phyloP scores from a whole-genome alignment of 92 coral and sea anemone species.

The Zoanthus solanderi region DNA sequence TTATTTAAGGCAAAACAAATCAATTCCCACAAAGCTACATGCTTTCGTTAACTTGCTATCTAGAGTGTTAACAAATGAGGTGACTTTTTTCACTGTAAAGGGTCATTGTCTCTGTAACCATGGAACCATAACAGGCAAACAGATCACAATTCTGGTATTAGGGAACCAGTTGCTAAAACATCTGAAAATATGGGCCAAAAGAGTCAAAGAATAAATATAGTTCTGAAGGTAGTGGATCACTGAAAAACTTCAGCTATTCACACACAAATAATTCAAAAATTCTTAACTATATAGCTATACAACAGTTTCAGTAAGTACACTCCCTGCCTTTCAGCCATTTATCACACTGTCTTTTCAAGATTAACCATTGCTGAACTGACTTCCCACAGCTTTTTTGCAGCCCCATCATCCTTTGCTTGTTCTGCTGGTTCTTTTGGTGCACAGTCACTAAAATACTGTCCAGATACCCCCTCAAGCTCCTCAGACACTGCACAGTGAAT shows the following conservation, averaged over 20 bases:
- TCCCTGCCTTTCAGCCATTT: neutral
- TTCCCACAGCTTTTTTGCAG: constrained; percentile 88
- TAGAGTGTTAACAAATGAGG: too few species aligned
- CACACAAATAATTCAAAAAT: too few species aligned
- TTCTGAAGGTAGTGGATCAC: constrained; percentile 3
- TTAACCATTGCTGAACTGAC: constrained; percentile 59
- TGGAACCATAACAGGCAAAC: neutral
- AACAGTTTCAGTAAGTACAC: too few species aligned
- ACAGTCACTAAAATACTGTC: constrained; percentile 84
- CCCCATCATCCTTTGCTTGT: constrained; percentile 75
- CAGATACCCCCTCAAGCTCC: constrained; percentile 85
- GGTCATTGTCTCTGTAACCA: neutral
- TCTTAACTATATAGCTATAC: too few species aligned
- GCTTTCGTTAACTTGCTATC: too few species aligned
- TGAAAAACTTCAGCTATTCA: too few species aligned
- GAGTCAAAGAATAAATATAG: neutral
- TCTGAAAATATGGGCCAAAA: constrained; percentile 1
- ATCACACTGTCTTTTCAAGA: constrained; percentile 32
- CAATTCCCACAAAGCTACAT: neutral
- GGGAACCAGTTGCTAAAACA: neutral
- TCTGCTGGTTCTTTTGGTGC: constrained; percentile 52
- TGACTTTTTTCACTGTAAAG: neutral
- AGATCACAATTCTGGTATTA: neutral
- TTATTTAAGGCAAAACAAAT: neutral
- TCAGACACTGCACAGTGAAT: constrained; percentile 86